These are phyloP conservation scores for Sialia sialis DNA, from an alignment of 2,113 vertebrate species.

Conservation along the genomic window DNA sequence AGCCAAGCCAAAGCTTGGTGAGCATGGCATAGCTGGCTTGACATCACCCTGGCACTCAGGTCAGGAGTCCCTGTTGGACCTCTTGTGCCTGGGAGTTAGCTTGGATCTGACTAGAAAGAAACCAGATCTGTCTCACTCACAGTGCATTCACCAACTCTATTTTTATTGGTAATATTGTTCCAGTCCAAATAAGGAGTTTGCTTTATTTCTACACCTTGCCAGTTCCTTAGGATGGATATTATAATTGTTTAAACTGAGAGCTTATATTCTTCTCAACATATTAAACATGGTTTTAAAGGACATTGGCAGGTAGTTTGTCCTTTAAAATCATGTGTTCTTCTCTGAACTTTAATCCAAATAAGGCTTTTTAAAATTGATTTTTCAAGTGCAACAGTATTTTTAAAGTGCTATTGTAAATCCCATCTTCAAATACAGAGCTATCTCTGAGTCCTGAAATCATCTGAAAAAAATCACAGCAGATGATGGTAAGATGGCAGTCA, in stretches of 20 bases:
- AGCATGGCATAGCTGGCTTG: neutral
- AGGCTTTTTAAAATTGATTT: slow-evolving; percentile 23
- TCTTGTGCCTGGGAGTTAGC: neutral
- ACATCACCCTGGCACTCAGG: rapidly evolving
- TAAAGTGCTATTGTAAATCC: slow-evolving; percentile 16
- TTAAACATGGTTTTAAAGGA: neutral
- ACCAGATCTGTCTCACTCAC: neutral
- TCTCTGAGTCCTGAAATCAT: neutral
- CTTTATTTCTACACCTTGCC: neutral
- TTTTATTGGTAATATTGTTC: neutral
- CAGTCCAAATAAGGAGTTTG: neutral
- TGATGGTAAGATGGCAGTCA: neutral
- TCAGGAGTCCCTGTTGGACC: neutral
- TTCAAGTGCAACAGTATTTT: slow-evolving; percentile 34
- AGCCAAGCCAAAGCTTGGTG: neutral
- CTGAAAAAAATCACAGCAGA: neutral
- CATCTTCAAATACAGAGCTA: neutral
- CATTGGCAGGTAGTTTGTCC: neutral
- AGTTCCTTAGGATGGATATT: neutral
- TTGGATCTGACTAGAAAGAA: neutral
- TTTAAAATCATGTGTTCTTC: slow-evolving; percentile 3
- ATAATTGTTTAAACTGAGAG: neutral
- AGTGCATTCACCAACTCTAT: neutral
- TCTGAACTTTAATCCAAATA: slow-evolving; percentile 15
- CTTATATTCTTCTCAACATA: neutral